phyloP scores from a whole-genome alignment of 1,140 invertebrate genomes.

The Ladona fulva region DNA sequence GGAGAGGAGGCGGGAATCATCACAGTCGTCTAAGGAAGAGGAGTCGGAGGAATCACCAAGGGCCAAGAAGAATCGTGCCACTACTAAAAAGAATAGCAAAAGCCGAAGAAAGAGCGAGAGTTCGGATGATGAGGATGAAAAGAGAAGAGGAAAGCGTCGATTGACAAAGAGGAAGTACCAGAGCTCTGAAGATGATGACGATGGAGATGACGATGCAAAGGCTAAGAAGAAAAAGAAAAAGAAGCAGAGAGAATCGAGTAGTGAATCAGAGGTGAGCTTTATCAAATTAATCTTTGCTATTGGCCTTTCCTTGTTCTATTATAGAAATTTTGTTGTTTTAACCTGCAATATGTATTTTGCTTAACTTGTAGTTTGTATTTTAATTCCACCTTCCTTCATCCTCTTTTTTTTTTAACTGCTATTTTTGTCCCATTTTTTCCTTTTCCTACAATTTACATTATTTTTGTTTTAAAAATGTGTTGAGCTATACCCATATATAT shows the following conservation, averaged over 20 bases:
- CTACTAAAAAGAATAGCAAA: background rate
- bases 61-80: slow-evolving; percentile 30
- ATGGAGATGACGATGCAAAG: slow-evolving; percentile 47
- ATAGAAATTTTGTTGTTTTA: no score
- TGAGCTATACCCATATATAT: no score
- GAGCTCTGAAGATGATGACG: slow-evolving; percentile 43
- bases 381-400: no score
- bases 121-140: slow-evolving; percentile 24
- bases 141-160: slow-evolving; percentile 24
- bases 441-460: no score
- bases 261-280: slow-evolving; percentile 36
- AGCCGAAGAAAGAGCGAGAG: background rate
- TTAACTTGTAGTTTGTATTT: no score
- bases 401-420: no score
- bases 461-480: no score
- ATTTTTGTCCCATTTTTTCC: no score
- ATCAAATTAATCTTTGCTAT: slow-evolving; percentile 17
- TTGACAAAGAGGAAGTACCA: slow-evolving; percentile 13
- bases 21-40: slow-evolving; percentile 13
- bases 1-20: slow-evolving; percentile 17
- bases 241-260: slow-evolving; percentile 41
- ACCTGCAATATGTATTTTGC: no score
- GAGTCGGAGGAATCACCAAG: slow-evolving; percentile 4
- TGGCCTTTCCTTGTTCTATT: slow-evolving; percentile 19
- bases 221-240: slow-evolving; percentile 39